Percentiles rank a stretch among this genome's conserved stretches.
phyloP scores from a whole-genome alignment of 2,888 invertebrate genomes.

The Slavum lentiscoides region DNA sequence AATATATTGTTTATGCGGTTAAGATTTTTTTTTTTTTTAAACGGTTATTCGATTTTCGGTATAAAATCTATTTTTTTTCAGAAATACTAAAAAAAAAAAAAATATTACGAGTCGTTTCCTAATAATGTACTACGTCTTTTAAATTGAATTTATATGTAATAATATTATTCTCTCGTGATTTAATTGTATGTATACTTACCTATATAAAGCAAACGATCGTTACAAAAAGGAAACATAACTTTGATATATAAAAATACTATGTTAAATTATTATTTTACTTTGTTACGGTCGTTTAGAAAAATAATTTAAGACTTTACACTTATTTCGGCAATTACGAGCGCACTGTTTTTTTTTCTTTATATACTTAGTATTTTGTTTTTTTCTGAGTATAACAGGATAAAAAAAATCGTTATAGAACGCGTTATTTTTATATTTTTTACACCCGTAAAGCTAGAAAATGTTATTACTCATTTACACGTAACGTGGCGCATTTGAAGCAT shows the following conservation, averaged over 20 bases:
- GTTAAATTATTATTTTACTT: background rate
- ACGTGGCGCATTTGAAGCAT: background rate
- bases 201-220: no score
- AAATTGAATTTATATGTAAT: no score
- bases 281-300: background rate
- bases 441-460: no score
- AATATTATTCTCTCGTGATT: no score
- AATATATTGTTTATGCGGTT: no score
- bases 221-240: background rate
- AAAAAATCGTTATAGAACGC: background rate
- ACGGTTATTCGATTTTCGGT: no score
- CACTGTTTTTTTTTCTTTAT: background rate
- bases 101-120: no score
- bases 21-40: no score
- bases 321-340: background rate
- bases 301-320: background rate
- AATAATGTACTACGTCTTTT: no score
- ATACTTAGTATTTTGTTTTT: background rate
- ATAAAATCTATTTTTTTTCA: no score
- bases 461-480: background rate
- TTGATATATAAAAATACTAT: background rate
- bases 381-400: background rate
- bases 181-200: no score
- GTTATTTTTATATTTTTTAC: background rate
- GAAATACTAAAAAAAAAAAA: no score